phyloP scores from a whole-genome alignment of 2,888 invertebrate genomes.

The Tanypteryx hageni region DNA sequence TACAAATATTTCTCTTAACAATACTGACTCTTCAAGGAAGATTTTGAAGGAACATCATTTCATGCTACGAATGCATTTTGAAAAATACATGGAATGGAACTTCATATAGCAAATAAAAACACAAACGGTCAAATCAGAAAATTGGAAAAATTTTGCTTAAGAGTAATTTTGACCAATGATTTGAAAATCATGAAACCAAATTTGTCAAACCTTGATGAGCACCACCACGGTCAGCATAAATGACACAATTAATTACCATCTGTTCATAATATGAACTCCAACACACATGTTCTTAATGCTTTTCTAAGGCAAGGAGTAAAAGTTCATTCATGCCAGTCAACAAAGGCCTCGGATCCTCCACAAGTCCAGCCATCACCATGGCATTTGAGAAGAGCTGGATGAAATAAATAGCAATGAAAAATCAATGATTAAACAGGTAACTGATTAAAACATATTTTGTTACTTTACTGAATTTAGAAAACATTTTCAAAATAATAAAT shows the following conservation, averaged over 20 bases:
- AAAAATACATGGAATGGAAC: too few relatives aligned
- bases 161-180: too few relatives aligned
- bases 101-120: too few relatives aligned
- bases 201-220: too few relatives aligned
- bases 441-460: background rate
- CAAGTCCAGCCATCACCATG: slow-evolving; percentile 95
- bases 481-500: background rate
- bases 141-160: too few relatives aligned
- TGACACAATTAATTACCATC: background rate
- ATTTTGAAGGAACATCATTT: too few relatives aligned
- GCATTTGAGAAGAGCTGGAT: slow-evolving; percentile 92
- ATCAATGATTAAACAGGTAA: background rate
- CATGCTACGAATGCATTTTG: too few relatives aligned
- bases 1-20: too few relatives aligned
- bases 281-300: slow-evolving; percentile 76
- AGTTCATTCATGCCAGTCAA: slow-evolving; percentile 92
- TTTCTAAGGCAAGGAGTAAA: slow-evolving; percentile 87
- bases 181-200: too few relatives aligned
- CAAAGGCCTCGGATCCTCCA: slow-evolving; percentile 92
- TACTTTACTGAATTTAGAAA: background rate
- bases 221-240: background rate
- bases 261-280: background rate
- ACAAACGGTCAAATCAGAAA: too few relatives aligned
- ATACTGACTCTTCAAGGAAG: too few relatives aligned
- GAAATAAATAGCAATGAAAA: slow-evolving; percentile 67